Evolutionary conservation across 1,140 invertebrate genomes (phyloP).

Genomic region (Kradibia gibbosae): DNA sequence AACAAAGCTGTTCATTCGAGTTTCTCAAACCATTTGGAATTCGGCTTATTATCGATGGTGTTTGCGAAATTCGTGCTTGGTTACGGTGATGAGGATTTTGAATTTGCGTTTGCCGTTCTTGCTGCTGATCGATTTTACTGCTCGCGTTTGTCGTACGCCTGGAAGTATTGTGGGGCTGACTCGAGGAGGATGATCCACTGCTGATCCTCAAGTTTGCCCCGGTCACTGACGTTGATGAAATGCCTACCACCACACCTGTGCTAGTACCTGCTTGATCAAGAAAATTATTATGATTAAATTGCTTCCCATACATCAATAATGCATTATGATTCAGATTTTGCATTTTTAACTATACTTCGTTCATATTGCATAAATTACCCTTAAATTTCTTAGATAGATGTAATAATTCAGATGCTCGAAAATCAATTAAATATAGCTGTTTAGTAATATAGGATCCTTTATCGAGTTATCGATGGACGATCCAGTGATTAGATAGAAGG

Average conservation of each 20-base stretch:
- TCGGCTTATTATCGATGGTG: neutral
- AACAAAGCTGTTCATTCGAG: constrained; percentile 45
- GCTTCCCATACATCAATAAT: too few species aligned
- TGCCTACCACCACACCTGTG: constrained; percentile 51
- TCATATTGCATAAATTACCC: too few species aligned
- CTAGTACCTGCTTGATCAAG: constrained; percentile 54
- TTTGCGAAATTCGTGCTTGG: constrained; percentile 20
- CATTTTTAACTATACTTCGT: too few species aligned
- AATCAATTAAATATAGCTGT: too few species aligned
- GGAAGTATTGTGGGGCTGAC: constrained; percentile 48
- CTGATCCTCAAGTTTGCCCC: constrained; percentile 57
- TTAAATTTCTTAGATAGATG: too few species aligned
- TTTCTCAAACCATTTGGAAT: neutral
- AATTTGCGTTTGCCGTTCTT: constrained; percentile 46
- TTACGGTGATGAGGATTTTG: constrained; percentile 20
- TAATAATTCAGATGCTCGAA: too few species aligned
- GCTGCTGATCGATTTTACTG: constrained; percentile 54
- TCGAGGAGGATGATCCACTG: constrained; percentile 25
- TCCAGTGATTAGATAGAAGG: too few species aligned
- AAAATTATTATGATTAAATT: neutral
- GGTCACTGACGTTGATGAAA: constrained; percentile 62
- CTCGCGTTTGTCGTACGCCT: constrained; percentile 56
- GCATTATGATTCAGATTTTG: too few species aligned
- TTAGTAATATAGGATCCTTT: too few species aligned
- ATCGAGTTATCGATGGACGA: too few species aligned